Evolutionary conservation across 2,888 invertebrate species (phyloP).

Genomic region (Caenorhabditis uteleia): DNA sequence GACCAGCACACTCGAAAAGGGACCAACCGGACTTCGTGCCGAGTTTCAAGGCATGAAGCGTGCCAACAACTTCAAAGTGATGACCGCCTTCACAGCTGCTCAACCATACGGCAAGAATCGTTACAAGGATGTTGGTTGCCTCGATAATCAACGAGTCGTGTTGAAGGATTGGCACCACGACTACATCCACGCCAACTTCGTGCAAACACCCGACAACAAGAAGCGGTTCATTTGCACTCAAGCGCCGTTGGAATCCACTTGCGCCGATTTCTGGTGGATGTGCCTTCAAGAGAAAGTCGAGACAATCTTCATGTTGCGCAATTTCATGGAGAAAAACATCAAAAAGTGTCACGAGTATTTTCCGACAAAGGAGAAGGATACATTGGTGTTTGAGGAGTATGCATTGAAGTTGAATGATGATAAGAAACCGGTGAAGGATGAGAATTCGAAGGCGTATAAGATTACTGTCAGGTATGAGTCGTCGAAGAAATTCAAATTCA

Average conservation of each 20-base stretch:
- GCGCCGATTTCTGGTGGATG: conserved; percentile 49
- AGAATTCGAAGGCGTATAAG: conserved; percentile 19
- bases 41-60: conserved; percentile 41
- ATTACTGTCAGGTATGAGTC: conserved; percentile 22
- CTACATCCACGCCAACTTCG: conserved; percentile 53
- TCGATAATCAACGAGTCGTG: conserved; percentile 42
- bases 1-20: conserved; percentile 29
- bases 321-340: conserved; percentile 38
- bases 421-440: conserved; percentile 5
- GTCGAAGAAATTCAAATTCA: conserved; percentile 14
- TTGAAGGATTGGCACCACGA: conserved; percentile 33
- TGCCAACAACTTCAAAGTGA: conserved; percentile 32
- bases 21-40: conserved; percentile 30
- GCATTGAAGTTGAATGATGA: conserved; percentile 21
- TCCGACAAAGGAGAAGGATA: conserved; percentile 27
- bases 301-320: conserved; percentile 48
- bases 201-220: conserved; percentile 30
- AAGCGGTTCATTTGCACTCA: conserved; percentile 51
- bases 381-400: conserved; percentile 22
- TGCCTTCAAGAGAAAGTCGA: conserved; percentile 41
- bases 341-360: conserved; percentile 45
- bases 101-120: conserved; percentile 37
- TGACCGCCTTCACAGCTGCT: conserved; percentile 39
- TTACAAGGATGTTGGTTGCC: conserved; percentile 48
- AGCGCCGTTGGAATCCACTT: conserved; percentile 47